Evolutionary conservation across 2,113 vertebrate species (phyloP).

Genomic region (Cottus gobio): DNA sequence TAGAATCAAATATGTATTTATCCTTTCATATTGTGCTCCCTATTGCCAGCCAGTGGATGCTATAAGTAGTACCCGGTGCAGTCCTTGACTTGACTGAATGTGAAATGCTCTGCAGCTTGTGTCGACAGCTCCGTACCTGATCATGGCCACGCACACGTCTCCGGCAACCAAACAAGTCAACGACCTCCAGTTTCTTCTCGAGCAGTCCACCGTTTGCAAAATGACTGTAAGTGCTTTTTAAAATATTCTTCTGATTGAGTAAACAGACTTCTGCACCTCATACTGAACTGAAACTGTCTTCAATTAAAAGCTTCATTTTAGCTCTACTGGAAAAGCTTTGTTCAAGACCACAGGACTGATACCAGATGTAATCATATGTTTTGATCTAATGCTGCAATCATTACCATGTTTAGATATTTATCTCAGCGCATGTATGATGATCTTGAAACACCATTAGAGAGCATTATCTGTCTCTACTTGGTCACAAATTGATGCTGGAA

Average conservation of each 20-base stretch:
- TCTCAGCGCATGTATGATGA: background rate
- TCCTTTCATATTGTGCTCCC: background rate
- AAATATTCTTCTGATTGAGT: background rate
- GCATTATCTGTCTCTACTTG: too few relatives aligned
- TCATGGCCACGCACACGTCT: slow-evolving; percentile 67
- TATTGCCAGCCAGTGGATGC: background rate
- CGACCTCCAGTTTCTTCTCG: slow-evolving; percentile 61
- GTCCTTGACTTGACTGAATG: background rate
- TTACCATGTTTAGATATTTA: background rate
- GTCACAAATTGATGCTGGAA: too few relatives aligned
- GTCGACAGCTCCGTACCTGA: slow-evolving; percentile 43
- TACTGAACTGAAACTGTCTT: background rate
- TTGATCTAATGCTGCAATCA: background rate
- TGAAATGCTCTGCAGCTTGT: slow-evolving; percentile 59
- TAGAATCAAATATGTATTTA: background rate
- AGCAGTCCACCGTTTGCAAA: slow-evolving; percentile 66
- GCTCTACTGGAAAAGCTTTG: background rate
- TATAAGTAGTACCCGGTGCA: background rate
- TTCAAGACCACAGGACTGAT: background rate
- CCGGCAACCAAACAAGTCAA: slow-evolving; percentile 50
- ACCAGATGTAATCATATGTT: background rate
- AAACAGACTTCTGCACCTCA: background rate
- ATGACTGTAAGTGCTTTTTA: slow-evolving; percentile 54
- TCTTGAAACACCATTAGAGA: background rate
- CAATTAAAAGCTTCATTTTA: background rate